phyloP scores from a whole-genome alignment of 2,888 invertebrate species.

The Gibbula magus region DNA sequence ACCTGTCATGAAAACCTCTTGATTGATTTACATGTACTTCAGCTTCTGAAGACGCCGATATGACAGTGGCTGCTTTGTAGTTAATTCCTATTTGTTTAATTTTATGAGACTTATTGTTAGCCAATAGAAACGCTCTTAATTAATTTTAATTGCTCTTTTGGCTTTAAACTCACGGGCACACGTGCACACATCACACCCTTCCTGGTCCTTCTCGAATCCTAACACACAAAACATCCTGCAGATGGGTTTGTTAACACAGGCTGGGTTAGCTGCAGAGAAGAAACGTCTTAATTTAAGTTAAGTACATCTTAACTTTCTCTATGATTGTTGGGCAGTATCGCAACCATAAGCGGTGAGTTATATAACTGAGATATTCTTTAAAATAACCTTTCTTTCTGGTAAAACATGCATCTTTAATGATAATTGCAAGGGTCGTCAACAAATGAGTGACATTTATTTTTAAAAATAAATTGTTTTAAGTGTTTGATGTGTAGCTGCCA shows the following conservation, averaged over 20 bases:
- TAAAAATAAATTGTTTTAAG: no score
- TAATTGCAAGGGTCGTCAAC: not conserved
- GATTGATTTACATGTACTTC: no score
- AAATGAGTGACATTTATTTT: no score
- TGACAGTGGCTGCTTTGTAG: not conserved
- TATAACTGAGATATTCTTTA: no score
- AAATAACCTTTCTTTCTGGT: not conserved
- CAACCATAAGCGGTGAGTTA: no score
- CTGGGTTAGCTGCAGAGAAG: not conserved
- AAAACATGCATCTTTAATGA: not conserved
- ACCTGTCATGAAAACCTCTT: no score
- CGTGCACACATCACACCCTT: constrained; percentile 2
- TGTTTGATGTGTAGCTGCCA: no score
- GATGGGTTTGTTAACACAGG: not conserved
- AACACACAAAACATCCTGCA: not conserved
- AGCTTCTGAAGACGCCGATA: not conserved
- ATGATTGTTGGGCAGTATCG: no score
- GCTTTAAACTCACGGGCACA: not conserved
- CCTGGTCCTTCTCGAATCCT: constrained; percentile 8
- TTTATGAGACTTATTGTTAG: not conserved
- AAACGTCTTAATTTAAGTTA: not conserved
- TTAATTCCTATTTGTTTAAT: not conserved
- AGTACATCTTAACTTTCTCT: not conserved
- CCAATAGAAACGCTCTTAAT: no score
- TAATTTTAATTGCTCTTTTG: no score